Base-by-base conservation (phyloP, 2,113 vertebrate species). In the Eulemur macaco region DNA sequence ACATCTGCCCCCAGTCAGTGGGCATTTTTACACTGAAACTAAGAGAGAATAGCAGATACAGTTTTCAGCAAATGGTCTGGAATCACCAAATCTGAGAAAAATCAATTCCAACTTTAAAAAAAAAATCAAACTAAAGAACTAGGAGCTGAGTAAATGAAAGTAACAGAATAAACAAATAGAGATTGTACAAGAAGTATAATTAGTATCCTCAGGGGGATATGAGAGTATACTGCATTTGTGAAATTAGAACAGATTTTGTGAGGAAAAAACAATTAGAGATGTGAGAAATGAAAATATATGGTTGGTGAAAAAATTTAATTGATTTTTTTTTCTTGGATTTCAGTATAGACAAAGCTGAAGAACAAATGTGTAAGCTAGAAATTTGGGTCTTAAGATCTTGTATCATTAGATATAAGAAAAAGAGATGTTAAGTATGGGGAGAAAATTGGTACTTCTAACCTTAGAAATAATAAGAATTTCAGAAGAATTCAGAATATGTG, bases 231-330 rank as follows among this genome's bases (percentile, higher is more conserved):
- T 58, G 23, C 15, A 47, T 63, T 58, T 92, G 31, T 87, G 52
- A 96, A 89, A 86, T 77, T 60, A 58, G 42, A 97, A 58, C 18
- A 85, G 17, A 78, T 86, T 86, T 94, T 78, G 29, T 71, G 17
- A 78, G 11, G 20, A 56, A 93, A 77, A 77, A 77, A 58, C 12
- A 52, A 34, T 12, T 58, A 85, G 52, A 91, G 29, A 78, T 76
- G 12, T 25, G 21, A 69, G 52, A 89, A 94, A 81, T 76, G 13
- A 77, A 76, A 91, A 42, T 34, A 37, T 60, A 45, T 27, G 12
- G 39, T 76, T 47, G 45, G 39, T 81, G 34, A 90, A 92, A 66
- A 87, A 86, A 66, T 29, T 52, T 95, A 71, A 52, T 81, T 34
- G 27, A 52, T 37, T 50, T 80, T 54, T 71, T 9, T 50, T 6